These are phyloP conservation scores for Homarus americanus DNA, from an alignment of 1,140 invertebrate genomes.

Conservation along the genomic window DNA sequence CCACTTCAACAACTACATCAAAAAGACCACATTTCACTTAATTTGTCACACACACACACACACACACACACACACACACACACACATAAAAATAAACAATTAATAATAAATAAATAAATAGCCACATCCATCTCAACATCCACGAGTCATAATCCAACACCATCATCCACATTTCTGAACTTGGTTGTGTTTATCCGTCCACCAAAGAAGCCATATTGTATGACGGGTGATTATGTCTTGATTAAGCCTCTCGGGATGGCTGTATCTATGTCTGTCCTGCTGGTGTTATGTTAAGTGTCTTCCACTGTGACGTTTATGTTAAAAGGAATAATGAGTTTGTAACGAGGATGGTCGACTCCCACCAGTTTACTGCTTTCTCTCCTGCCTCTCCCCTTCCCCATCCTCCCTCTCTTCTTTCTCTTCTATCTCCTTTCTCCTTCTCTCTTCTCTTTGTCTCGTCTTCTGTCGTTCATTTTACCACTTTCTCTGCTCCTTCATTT, in stretches of 20 bases:
- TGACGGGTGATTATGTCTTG: background rate
- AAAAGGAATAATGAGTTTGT: background rate
- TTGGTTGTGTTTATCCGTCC: too few relatives aligned
- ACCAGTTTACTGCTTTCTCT: background rate
- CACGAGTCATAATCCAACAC: too few relatives aligned
- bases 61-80: conserved; percentile 28
- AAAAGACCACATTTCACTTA: too few relatives aligned
- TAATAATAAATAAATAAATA: too few relatives aligned
- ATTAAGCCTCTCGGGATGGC: conserved; percentile 1
- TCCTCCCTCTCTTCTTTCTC: background rate
- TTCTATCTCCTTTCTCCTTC: background rate
- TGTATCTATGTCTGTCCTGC: too few relatives aligned
- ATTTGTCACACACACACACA: background rate
- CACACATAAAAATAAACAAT: conserved; percentile 1
- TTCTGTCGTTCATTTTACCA: too few relatives aligned
- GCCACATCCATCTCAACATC: too few relatives aligned
- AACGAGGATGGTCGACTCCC: conserved; percentile 13
- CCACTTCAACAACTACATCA: too few relatives aligned
- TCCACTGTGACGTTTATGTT: conserved; percentile 37
- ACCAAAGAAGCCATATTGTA: too few relatives aligned
- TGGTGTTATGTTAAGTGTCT: conserved; percentile 17
- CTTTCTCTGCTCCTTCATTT: too few relatives aligned
- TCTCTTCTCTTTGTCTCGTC: background rate
- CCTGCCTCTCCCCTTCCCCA: background rate
- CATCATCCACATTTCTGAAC: too few relatives aligned